Evolutionary conservation across 2,888 invertebrate genomes (phyloP).

Genomic region (Plagodis pulveraria): DNA sequence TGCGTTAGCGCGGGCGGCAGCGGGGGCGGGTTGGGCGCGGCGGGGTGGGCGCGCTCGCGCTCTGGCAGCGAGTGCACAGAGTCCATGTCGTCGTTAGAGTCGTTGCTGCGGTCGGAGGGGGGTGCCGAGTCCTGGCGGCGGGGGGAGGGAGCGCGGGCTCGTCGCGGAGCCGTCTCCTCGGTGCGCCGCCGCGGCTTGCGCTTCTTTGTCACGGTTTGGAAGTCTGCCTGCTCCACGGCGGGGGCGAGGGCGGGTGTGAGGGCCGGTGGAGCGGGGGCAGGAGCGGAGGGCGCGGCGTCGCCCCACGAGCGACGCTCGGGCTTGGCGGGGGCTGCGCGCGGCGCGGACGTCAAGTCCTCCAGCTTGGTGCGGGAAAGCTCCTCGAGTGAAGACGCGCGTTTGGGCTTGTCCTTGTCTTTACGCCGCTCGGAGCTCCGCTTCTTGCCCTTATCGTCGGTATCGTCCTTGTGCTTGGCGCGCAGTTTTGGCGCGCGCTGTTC

Average conservation of each 20-base stretch:
- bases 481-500: constrained; percentile 69
- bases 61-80: constrained; percentile 92
- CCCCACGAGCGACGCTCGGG: constrained; percentile 88
- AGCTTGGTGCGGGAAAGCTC: constrained; percentile 91
- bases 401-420: constrained; percentile 74
- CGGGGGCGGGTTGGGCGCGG: constrained; percentile 43
- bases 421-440: constrained; percentile 81
- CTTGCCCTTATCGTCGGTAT: constrained; percentile 76
- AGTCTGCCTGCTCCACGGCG: constrained; percentile 87
- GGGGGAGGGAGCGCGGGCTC: constrained; percentile 64
- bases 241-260: constrained; percentile 37
- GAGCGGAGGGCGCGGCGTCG: constrained; percentile 84
- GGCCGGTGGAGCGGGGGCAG: constrained; percentile 38
- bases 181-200: constrained; percentile 90
- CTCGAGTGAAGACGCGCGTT: constrained; percentile 92
- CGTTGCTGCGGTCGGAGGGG: constrained; percentile 92
- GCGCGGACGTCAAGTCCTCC: constrained; percentile 86
- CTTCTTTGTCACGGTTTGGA: constrained; percentile 93
- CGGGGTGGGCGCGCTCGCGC: constrained; percentile 73
- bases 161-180: constrained; percentile 67
- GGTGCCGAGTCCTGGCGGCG: constrained; percentile 88
- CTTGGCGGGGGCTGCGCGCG: constrained; percentile 60
- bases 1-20: constrained; percentile 84
- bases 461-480: constrained; percentile 72
- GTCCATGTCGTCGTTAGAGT: constrained; percentile 92